Conservation (phyloP, 2,113 vertebrate species). For the Eonycteris spelaea region DNA sequence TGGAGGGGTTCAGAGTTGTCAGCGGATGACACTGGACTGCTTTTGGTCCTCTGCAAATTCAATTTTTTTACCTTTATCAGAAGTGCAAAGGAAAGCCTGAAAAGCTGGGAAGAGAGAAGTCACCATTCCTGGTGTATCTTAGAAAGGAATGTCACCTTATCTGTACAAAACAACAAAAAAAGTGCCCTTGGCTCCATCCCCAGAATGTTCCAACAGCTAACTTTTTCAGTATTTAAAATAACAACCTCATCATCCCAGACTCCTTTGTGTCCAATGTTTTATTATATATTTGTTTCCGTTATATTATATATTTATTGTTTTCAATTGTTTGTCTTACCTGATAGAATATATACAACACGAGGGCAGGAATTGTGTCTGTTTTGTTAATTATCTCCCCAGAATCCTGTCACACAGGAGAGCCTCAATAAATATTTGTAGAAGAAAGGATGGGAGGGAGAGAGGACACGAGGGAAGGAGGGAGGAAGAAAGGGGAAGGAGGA, state of each 20-base stretch:
- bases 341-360: not conserved
- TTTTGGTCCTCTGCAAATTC: not conserved
- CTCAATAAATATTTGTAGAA: not conserved
- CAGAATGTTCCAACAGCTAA: not conserved
- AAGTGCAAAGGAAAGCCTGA: not conserved
- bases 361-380: not conserved
- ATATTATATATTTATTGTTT: not conserved
- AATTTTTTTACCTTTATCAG: not conserved
- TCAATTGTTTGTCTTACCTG: not conserved
- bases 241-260: not conserved
- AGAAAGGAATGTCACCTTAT: not conserved
- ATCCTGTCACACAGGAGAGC: not conserved
- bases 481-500: not conserved
- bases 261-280: not conserved
- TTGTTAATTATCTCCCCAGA: not conserved
- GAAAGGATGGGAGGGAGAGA: accelerated
- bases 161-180: not conserved
- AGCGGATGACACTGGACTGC: no score
- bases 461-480: accelerated
- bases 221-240: not conserved
- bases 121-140: not conserved
- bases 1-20: not conserved
- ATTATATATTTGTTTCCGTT: not conserved
- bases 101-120: not conserved
- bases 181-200: not conserved